Evolutionary conservation across 1,140 invertebrate species (phyloP), one percentile per base, ranked within the genome.

Genomic region (Drosophila bifasciata): DNA sequence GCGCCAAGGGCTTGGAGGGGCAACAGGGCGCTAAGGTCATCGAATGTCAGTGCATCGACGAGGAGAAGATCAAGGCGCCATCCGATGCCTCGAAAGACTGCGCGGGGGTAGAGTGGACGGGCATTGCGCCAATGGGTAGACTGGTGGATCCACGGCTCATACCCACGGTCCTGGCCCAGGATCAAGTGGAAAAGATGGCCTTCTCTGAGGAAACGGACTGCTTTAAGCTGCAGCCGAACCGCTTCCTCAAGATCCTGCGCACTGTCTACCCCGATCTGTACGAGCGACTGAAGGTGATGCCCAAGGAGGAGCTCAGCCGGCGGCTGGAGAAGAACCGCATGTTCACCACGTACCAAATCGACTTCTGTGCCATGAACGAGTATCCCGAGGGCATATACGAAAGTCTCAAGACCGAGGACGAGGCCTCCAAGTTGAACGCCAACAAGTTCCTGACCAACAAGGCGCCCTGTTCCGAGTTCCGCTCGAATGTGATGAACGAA

Each of bases 341-440:
- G 57, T 92, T 85, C 25, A 92, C 93, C 7, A 94, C 93, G 0
- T 94, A 94, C 79, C 93, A 94, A 75, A 85, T 92, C 5, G 93
- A 94, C 76, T 94, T 90, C 68, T 91, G 93, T 19, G 81, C 92
- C 32, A 85, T 92, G 55, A 91, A 93, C 90, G 92, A 92, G 68
- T 91, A 89, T 57, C 88, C 90, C 2, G 83, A 89, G 17, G 90
- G 90, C 7, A 79, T 91, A 9, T 91, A 91, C 43, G 85, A 91
- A 17, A 89, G 85, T 41, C 79, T 90, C 15, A 88, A 90, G 57
- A 62, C 68, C 0, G 76, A 79, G n/a, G 88, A 89, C 25, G 79
- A 90, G 23, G 74, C 62, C 13, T 63, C 84, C 1, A 89, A 90
- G 48, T 40, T 73, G 11, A 73, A 81, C 41, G 56, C 81, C 11